A percentile compares a stretch with the other conserved stretches of the same genome.
phyloP scores from a whole-genome alignment of 1,140 invertebrate genomes.

The Sycophila sp. region DNA sequence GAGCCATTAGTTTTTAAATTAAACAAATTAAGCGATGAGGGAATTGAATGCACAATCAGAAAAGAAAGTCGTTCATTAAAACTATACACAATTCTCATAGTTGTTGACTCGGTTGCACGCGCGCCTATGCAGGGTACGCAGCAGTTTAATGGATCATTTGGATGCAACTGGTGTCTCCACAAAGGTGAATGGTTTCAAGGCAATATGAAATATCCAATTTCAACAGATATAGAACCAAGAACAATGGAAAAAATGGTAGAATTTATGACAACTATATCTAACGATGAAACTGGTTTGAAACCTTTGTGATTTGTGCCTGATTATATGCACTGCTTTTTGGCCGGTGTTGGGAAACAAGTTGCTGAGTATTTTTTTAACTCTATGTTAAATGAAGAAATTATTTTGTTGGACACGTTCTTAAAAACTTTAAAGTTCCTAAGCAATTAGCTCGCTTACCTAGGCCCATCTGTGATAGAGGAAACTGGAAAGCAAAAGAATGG shows the following conservation, averaged over 20 bases:
- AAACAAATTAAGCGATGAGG: background rate
- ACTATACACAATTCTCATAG: background rate
- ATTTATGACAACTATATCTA: background rate
- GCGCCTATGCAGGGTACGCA: background rate
- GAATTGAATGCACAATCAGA: background rate
- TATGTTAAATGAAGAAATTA: background rate
- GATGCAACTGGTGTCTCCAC: conserved; percentile 1
- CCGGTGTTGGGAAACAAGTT: background rate
- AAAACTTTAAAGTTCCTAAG: background rate
- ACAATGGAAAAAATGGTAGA: background rate
- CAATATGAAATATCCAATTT: background rate
- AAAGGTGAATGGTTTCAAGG: background rate
- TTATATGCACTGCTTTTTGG: background rate
- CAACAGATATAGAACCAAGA: background rate
- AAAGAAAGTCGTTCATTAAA: background rate
- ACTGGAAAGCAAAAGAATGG: background rate
- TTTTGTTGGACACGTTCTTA: no score
- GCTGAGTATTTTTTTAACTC: background rate
- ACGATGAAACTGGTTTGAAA: background rate
- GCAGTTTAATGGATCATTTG: conserved; percentile 14
- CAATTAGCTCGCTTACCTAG: background rate
- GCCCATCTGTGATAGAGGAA: background rate
- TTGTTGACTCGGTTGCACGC: background rate
- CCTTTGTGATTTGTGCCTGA: background rate
- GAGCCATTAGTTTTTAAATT: background rate